These are phyloP conservation scores for Euwallacea fornicatus DNA, from an alignment of 1,140 invertebrate genomes.

Conservation along the genomic window DNA sequence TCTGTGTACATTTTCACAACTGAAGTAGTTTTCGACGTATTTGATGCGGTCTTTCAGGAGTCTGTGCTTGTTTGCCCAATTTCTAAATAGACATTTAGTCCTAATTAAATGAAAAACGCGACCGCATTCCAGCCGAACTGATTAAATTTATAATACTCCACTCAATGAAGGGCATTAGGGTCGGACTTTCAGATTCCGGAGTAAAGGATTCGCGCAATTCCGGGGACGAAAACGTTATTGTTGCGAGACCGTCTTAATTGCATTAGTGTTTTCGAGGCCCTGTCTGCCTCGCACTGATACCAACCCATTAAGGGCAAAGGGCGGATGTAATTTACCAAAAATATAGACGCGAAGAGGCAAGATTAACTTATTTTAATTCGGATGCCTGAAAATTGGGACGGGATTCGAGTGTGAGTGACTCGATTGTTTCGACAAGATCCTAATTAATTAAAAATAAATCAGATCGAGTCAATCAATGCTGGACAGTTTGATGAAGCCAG, in stretches of 20 bases:
- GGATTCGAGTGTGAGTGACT: too few species aligned
- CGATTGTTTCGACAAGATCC: too few species aligned
- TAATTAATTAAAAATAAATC: too few species aligned
- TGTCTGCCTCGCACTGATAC: conserved; percentile 42
- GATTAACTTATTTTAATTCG: conserved; percentile 33
- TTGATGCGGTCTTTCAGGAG: too few species aligned
- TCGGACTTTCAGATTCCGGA: conserved; percentile 42
- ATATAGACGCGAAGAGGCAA: conserved; percentile 16
- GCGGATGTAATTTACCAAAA: conserved; percentile 36
- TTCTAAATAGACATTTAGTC: conserved; percentile 7
- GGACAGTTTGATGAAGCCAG: too few species aligned
- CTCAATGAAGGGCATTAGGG: conserved; percentile 32
- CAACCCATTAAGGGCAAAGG: conserved; percentile 36
- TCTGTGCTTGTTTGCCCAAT: too few species aligned
- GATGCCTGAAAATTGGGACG: not conserved
- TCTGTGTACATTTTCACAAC: too few species aligned
- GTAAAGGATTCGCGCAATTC: conserved; percentile 43
- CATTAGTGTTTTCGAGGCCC: conserved; percentile 38
- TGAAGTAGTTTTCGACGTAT: too few species aligned
- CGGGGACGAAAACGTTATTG: conserved; percentile 42
- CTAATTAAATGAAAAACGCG: conserved; percentile 36
- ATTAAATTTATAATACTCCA: conserved; percentile 37
- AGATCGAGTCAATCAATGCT: too few species aligned
- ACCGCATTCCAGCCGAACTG: conserved; percentile 33
- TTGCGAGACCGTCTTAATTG: conserved; percentile 49